Conservation (phyloP, 2,797 vertebrate species). For the Melanotaenia boesemani region DNA sequence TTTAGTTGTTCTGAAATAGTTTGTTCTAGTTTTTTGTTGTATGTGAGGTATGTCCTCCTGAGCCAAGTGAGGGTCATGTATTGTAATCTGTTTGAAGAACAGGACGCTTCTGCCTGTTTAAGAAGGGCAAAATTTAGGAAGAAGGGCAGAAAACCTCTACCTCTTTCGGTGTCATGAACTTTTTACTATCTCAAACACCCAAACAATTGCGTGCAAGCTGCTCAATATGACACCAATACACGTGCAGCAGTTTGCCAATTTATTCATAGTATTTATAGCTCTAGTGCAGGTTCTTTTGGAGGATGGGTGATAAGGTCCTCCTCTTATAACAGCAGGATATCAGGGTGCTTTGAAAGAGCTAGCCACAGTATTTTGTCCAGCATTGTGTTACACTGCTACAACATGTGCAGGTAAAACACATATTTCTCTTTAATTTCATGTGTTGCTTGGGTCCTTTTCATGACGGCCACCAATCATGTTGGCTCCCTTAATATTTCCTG, state of each 20-base stretch:
- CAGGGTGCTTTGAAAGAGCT: neutral
- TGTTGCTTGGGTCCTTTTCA: neutral
- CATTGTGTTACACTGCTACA: neutral
- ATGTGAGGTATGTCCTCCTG: no score
- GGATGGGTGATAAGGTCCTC: neutral
- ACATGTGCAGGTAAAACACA: no score
- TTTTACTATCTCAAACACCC: constrained; percentile 5
- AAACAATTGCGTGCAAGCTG: constrained; percentile 3
- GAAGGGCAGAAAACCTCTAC: neutral
- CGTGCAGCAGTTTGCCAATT: neutral
- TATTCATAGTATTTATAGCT: constrained; percentile 23
- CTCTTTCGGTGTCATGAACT: neutral
- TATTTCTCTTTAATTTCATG: neutral
- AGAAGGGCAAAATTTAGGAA: neutral
- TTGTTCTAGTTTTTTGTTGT: no score
- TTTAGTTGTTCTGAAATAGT: no score
- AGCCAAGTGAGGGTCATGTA: no score
- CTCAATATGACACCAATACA: neutral
- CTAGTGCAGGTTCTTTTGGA: neutral
- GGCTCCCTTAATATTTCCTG: neutral
- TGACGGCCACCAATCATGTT: neutral
- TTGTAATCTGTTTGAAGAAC: no score
- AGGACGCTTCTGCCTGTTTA: neutral
- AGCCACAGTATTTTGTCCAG: neutral
- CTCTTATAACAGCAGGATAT: neutral